Percentiles rank a stretch among this genome's conserved stretches.
Conservation (phyloP, 2,113 vertebrate genomes). For the Eretmochelys imbricata region DNA sequence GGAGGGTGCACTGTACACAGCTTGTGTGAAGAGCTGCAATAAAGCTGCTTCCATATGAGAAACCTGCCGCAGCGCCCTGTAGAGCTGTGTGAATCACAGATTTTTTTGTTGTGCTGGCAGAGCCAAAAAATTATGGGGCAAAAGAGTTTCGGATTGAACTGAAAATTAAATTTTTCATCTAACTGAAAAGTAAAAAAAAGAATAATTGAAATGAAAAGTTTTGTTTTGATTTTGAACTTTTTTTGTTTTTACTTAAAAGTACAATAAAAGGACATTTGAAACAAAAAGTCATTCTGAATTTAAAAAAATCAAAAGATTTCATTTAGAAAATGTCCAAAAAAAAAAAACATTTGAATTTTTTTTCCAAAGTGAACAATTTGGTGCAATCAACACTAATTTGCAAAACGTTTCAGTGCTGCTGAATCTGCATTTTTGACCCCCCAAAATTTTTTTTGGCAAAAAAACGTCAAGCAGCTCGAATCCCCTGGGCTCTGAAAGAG, state of each 20-base stretch:
- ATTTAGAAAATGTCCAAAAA: not conserved
- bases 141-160: not conserved
- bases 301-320: not conserved
- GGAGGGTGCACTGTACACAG: not conserved
- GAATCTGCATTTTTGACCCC: not conserved
- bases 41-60: not conserved
- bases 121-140: not conserved
- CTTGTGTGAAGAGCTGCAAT: not conserved
- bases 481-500: not conserved
- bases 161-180: not conserved
- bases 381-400: not conserved
- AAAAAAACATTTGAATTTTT: not conserved
- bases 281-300: not conserved
- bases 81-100: not conserved
- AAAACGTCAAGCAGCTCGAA: not conserved
- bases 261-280: not conserved
- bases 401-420: not conserved
- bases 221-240: not conserved
- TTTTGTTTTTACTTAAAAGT: not conserved
- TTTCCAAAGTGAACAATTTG: not conserved
- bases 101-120: not conserved
- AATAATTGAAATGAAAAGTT: not conserved
- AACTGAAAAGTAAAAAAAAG: not conserved
- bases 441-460: not conserved
- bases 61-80: not conserved